Evolutionary conservation across 1,140 invertebrate genomes (phyloP).

Genomic region (Diorhabda sublineata): DNA sequence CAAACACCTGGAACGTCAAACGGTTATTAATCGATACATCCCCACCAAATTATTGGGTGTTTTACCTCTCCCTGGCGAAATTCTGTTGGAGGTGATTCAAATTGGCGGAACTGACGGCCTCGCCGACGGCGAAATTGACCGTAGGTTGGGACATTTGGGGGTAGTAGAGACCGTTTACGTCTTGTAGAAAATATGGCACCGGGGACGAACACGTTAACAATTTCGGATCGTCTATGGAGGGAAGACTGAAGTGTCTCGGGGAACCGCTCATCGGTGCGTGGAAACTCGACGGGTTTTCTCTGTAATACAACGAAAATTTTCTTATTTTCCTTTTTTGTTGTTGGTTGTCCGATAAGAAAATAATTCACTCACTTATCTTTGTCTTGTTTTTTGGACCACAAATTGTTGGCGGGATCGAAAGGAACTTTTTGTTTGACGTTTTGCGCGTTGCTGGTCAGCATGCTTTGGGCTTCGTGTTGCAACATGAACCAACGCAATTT

Average conservation of each 20-base stretch:
- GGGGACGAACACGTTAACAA: conserved; percentile 41
- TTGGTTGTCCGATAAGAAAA: background rate
- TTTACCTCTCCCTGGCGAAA: conserved; percentile 41
- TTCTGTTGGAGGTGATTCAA: conserved; percentile 42
- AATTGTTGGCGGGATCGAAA: conserved; percentile 56
- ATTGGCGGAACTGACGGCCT: conserved; percentile 54
- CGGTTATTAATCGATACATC: background rate
- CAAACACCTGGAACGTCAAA: conserved; percentile 48
- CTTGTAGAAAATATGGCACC: conserved; percentile 44
- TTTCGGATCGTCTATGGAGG: conserved; percentile 56
- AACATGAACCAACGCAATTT: conserved; percentile 82
- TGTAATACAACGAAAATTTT: background rate
- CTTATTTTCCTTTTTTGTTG: background rate
- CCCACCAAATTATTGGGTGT: background rate
- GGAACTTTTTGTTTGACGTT: conserved; percentile 72
- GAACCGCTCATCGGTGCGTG: conserved; percentile 40
- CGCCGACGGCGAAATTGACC: conserved; percentile 64
- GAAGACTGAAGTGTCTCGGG: conserved; percentile 57
- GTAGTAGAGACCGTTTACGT: conserved; percentile 41
- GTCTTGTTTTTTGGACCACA: conserved; percentile 31
- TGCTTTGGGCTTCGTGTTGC: conserved; percentile 69
- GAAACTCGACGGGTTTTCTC: conserved; percentile 22
- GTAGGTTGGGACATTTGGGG: conserved; percentile 43
- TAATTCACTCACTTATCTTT: conserved; percentile 6
- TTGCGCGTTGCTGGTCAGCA: conserved; percentile 65